phyloP scores from a whole-genome alignment of 2,113 vertebrate genomes.

The Pelmatolapia mariae region DNA sequence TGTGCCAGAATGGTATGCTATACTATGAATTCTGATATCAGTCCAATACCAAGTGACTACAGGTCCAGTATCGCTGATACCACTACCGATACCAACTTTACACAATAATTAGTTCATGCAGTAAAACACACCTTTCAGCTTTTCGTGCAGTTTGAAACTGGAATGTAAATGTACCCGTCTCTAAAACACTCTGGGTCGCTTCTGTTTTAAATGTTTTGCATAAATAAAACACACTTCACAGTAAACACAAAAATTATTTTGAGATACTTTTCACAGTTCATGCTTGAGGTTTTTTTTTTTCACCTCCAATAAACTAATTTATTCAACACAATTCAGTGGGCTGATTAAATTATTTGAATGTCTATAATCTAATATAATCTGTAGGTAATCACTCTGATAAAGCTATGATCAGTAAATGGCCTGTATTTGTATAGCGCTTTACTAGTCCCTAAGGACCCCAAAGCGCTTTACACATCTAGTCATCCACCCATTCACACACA shows the following conservation, averaged over 20 bases:
- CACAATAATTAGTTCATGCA: background rate
- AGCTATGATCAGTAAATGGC: background rate
- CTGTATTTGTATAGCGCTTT: too few species aligned
- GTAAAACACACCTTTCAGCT: background rate
- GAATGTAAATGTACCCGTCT: background rate
- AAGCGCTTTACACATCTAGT: too few species aligned
- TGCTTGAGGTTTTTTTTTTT: fast-evolving
- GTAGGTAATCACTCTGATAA: background rate
- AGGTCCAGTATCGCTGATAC: background rate
- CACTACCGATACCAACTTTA: background rate
- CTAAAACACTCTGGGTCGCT: background rate
- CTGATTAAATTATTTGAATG: background rate
- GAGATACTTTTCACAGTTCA: background rate
- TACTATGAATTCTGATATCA: background rate
- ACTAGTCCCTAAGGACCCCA: too few species aligned
- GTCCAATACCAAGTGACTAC: background rate
- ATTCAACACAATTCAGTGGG: background rate
- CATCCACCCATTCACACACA: too few species aligned
- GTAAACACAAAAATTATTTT: background rate
- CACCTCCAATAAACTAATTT: background rate
- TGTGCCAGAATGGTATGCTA: background rate
- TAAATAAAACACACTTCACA: background rate
- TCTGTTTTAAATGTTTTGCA: background rate
- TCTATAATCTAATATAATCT: background rate
- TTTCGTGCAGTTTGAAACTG: background rate